Base-by-base conservation (phyloP, 2,113 vertebrate genomes). In the Corythaixoides concolor region DNA sequence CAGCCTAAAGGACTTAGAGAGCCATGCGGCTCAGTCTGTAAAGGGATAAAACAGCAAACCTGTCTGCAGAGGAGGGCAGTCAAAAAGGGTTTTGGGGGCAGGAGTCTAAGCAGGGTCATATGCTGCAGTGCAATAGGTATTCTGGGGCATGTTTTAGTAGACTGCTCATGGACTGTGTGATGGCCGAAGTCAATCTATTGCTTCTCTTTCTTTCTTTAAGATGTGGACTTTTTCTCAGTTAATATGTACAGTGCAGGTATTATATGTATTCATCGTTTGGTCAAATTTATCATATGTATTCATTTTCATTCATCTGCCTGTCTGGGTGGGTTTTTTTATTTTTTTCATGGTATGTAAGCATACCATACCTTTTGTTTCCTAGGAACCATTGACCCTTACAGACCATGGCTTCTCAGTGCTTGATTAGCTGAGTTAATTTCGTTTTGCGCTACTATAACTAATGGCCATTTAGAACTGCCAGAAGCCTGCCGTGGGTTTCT, bases 361-460 rank as follows among this genome's bases (percentile, higher is more conserved):
- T 24, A 41, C 19, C 8, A 26, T 93, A 64, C 33, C 10, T 70
- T 75, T 88, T 63, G 63, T 91, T 91, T 91, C 28, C 87, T 79
- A 63, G 75, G 43, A 93, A 39, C 63, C 68, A 78, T 80, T 90
- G 64, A 55, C 74, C 53, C 92, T 72, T 56, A 49, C 76, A 94
- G 77, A 47, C 75, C 0, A 0, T 45, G 41, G 58, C 63, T 86
- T 39, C 67, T 87, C 84, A 39, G 81, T 52, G 77, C 67, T 84
- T n/a, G 41, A 91, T 96, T 75, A 95, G 39, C 59, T 89, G 90
- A 53, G 59, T 93, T 93, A 85, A 97, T 94, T 89, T 88, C 81
- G 73, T 96, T 93, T 95, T 90, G 70, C 88, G 70, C 88, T 74
- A 55, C 78, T 70, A 1, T 94, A 90, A 97, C 53, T 92, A 89